Evolutionary conservation across 2,888 invertebrate genomes (phyloP), one percentile per base, ranked within the genome.

Genomic region (Pristionchus exspectatus): DNA sequence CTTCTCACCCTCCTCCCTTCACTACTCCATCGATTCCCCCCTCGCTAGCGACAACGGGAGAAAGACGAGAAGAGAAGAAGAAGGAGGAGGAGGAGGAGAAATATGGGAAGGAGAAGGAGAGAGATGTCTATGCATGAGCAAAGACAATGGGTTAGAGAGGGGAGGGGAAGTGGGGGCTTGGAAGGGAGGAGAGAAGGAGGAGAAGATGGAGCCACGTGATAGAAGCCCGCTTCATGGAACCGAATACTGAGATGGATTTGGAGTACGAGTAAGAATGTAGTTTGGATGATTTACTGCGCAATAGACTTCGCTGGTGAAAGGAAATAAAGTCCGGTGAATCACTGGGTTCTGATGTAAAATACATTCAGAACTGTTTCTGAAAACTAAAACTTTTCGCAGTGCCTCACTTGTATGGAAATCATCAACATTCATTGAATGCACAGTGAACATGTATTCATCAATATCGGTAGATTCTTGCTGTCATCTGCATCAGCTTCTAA

Each of bases 121-220:
- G 84, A 85, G 59, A 59, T 30, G 38, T 27, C 56, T 21, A 85
- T 85, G 84, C 59, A 85, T 56, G 59, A 59, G 59, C 33, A 59
- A 59, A 85, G 84, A 85, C 59, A 85, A 59, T 59, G 84, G 84
- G 50, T 81, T 50, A 81, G 50, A 27, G 83, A 21, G 38, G 33
- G 59, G 2, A 3, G 21, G 50, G 77, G 54, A 50, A 83, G 83
- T 27, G 54, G 54, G n/a, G 54, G 56, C 30, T n/a, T 14, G 84
- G 59, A 50, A 83, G n/a, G 83, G 30, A 33, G 33, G 33, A n/a
- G 33, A 33, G 56, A 38, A 30, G 83, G 59, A 59, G 33, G 38
- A 50, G 33, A 33, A 21, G n/a, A 56, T 16, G 59, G 18, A 33
- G 10, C 33, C 33, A 54, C 33, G 84, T 50, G 84, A 84, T n/a